These are phyloP conservation scores for Rhabdomys pumilio DNA, from an alignment of 2,797 vertebrate species.

Conservation along the genomic window DNA sequence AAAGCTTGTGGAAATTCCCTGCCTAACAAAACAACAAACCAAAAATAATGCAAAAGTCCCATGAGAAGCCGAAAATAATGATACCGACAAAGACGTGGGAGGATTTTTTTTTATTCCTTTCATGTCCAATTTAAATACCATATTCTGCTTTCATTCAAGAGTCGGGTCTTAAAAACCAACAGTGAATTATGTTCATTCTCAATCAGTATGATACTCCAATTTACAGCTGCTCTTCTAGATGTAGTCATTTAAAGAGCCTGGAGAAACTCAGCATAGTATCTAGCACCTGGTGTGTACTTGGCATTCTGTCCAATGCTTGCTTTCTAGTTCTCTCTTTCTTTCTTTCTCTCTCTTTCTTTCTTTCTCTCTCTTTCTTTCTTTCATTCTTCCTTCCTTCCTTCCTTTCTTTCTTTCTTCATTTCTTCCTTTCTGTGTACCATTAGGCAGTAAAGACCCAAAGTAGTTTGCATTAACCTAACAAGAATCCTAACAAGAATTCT, in stretches of 20 bases:
- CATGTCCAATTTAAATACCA: slow-evolving; percentile 17
- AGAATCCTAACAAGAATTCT: not conserved
- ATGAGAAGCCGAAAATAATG: slow-evolving; percentile 30
- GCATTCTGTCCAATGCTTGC: slow-evolving; percentile 1
- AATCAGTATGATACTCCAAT: slow-evolving; percentile 50
- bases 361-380: not conserved
- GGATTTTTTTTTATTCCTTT: slow-evolving; percentile 51
- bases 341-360: not conserved
- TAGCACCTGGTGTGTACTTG: slow-evolving; percentile 61
- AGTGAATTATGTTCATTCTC: slow-evolving; percentile 56
- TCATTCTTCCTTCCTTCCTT: too few species aligned
- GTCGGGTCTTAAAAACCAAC: not conserved
- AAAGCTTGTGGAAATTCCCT: slow-evolving; percentile 5
- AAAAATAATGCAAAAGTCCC: slow-evolving; percentile 46
- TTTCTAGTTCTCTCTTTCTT: too few species aligned
- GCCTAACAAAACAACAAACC: slow-evolving; percentile 16
- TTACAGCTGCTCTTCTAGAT: slow-evolving; percentile 51
- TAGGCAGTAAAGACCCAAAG: slow-evolving; percentile 48
- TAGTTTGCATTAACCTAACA: slow-evolving; percentile 43
- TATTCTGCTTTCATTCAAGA: slow-evolving; percentile 56
- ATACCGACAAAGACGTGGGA: not conserved
- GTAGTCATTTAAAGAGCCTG: slow-evolving; percentile 35
- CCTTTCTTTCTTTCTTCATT: too few species aligned
- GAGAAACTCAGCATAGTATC: slow-evolving; percentile 31
- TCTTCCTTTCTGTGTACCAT: not conserved